A percentile compares a stretch with the other conserved stretches of the same genome.
Conservation (phyloP, 2,888 invertebrate genomes). For the Galerucella nymphaeae region DNA sequence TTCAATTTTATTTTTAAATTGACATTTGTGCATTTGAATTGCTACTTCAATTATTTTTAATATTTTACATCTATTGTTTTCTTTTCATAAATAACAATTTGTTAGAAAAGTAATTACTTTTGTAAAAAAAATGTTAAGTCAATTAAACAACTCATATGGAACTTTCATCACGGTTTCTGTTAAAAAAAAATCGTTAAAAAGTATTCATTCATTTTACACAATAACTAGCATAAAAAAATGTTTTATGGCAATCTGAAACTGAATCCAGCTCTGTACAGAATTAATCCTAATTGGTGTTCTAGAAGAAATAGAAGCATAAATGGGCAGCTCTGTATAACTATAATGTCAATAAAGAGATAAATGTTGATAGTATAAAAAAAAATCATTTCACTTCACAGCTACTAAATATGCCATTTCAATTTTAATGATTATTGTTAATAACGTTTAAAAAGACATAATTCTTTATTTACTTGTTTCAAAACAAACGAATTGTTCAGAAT, state of each 20-base stretch:
- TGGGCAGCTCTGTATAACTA: too few relatives aligned
- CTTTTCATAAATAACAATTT: not conserved
- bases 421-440: conserved; percentile 9
- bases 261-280: too few relatives aligned
- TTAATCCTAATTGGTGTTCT: too few relatives aligned
- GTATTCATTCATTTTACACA: not conserved
- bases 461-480: conserved; percentile 23
- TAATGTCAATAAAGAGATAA: too few relatives aligned
- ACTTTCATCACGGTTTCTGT: not conserved
- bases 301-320: too few relatives aligned
- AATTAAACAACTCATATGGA: not conserved
- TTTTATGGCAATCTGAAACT: too few relatives aligned
- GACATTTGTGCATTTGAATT: not conserved
- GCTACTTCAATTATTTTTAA: conserved; percentile 3
- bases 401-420: conserved; percentile 10
- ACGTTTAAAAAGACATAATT: conserved; percentile 18
- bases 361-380: not conserved
- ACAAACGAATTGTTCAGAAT: conserved; percentile 25
- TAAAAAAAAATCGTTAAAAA: not conserved
- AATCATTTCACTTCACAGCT: not conserved
- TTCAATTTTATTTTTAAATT: conserved; percentile 7
- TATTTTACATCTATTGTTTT: not conserved
- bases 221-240: not conserved
- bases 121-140: not conserved
- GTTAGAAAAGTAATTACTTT: not conserved